These are phyloP conservation scores for Carabus problematicus DNA, from an alignment of 2,888 invertebrate species.

Conservation along the genomic window DNA sequence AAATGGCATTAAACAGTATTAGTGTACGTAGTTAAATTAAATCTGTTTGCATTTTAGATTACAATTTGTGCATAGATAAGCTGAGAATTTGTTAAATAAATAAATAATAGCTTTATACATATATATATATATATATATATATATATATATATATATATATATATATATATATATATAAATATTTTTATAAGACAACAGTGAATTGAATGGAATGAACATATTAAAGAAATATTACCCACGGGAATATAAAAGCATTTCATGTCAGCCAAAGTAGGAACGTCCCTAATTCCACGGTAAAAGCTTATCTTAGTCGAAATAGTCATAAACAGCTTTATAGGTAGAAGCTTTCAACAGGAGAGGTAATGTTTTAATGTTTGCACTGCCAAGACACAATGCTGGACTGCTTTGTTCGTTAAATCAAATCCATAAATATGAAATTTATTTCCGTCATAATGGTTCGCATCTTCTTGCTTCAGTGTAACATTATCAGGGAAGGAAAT, in stretches of 20 bases:
- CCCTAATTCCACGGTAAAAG: conserved; percentile 38
- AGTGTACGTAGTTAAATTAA: no score
- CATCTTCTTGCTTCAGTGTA: no score
- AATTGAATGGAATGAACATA: conserved; percentile 32
- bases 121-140: no score
- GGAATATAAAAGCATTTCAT: conserved; percentile 37
- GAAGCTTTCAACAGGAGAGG: conserved; percentile 34
- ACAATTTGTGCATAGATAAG: no score
- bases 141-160: no score
- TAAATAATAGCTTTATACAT: no score
- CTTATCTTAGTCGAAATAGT: conserved; percentile 41
- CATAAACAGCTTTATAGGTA: conserved; percentile 42
- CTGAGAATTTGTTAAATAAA: no score
- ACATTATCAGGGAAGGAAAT: no score
- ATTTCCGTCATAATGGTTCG: neutral
- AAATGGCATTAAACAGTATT: no score
- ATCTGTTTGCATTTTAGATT: no score
- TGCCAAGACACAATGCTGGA: neutral
- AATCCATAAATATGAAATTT: conserved; percentile 16
- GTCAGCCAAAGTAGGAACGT: conserved; percentile 22
- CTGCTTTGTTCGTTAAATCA: conserved; percentile 16
- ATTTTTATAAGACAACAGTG: conserved; percentile 2
- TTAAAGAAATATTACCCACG: conserved; percentile 26
- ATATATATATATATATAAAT: no score
- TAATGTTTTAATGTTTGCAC: conserved; percentile 37